These are phyloP conservation scores for Larimichthys polyactis DNA, from an alignment of 2,113 vertebrate genomes.

Conservation along the genomic window DNA sequence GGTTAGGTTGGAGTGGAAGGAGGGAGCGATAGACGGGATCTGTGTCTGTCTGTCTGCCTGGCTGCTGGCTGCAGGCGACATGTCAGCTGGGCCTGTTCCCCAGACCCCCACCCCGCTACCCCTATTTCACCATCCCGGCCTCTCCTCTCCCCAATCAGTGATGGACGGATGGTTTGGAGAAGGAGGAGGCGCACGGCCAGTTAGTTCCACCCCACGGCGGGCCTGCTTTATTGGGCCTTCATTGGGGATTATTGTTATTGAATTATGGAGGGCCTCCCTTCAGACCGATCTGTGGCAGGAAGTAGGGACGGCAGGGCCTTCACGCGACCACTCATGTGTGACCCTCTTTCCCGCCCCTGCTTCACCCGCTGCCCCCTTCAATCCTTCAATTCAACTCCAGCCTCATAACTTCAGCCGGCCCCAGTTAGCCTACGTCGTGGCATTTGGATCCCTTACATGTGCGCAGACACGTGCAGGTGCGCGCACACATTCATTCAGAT, in stretches of 20 bases:
- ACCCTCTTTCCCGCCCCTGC: slow-evolving; percentile 42
- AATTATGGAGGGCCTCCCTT: slow-evolving; percentile 81
- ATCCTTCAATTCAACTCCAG: slow-evolving; percentile 15
- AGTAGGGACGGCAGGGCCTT: slow-evolving; percentile 62
- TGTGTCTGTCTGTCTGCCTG: slow-evolving; percentile 50
- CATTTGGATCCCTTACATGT: slow-evolving; percentile 27
- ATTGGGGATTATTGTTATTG: slow-evolving; percentile 87
- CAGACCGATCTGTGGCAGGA: slow-evolving; percentile 66
- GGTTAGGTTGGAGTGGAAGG: slow-evolving; percentile 29
- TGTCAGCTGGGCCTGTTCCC: slow-evolving; percentile 82
- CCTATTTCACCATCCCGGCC: slow-evolving; percentile 46
- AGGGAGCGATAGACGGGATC: slow-evolving; percentile 33
- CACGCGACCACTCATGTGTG: slow-evolving; percentile 65
- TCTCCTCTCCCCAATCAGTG: slow-evolving; percentile 62
- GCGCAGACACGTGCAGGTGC: slow-evolving; percentile 11
- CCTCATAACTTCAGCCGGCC: slow-evolving; percentile 31
- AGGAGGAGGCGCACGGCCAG: slow-evolving; percentile 67
- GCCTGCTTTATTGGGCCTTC: slow-evolving; percentile 77
- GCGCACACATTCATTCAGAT: slow-evolving; percentile 26
- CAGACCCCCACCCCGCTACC: slow-evolving; percentile 55
- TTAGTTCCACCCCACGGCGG: slow-evolving; percentile 75
- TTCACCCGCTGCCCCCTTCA: slow-evolving; percentile 3
- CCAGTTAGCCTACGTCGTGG: slow-evolving; percentile 5
- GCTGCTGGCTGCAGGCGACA: slow-evolving; percentile 65
- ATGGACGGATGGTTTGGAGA: slow-evolving; percentile 65